phyloP scores from a whole-genome alignment of 2,113 vertebrate species.

The Coturnix japonica region DNA sequence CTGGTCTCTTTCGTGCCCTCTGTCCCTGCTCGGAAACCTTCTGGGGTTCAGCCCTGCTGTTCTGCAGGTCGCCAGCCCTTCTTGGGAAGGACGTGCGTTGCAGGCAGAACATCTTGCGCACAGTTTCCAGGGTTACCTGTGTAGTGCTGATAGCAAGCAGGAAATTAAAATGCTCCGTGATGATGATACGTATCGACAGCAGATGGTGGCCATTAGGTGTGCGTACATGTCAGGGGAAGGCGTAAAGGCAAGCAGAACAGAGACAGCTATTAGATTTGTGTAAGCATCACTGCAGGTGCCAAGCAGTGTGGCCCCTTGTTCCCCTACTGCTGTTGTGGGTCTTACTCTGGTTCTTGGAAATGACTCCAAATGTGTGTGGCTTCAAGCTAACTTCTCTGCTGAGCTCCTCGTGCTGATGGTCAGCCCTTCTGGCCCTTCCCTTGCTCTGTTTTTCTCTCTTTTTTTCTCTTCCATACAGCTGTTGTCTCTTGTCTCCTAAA shows the following conservation, averaged over 20 bases:
- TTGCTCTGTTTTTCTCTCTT: neutral
- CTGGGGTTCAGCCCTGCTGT: neutral
- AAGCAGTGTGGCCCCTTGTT: neutral
- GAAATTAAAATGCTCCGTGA: conserved; percentile 82
- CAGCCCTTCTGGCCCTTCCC: neutral
- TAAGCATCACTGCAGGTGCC: neutral
- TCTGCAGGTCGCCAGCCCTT: neutral
- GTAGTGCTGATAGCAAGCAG: conserved; percentile 77
- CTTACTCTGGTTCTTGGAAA: neutral
- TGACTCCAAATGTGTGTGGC: neutral
- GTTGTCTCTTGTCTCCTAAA: neutral
- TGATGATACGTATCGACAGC: conserved; percentile 59
- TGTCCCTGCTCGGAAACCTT: neutral
- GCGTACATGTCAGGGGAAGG: conserved; percentile 31
- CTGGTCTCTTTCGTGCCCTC: neutral
- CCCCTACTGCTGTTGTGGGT: neutral
- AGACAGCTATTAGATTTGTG: neutral
- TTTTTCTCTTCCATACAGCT: neutral
- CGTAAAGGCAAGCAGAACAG: conserved; percentile 36
- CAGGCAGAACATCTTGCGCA: conserved; percentile 9
- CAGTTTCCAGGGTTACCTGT: conserved; percentile 84
- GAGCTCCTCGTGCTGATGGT: neutral
- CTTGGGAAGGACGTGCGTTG: neutral
- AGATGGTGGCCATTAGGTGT: conserved; percentile 73
- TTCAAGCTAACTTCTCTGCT: neutral